phyloP scores from a whole-genome alignment of 2,888 invertebrate species.

The Clanis bilineata region DNA sequence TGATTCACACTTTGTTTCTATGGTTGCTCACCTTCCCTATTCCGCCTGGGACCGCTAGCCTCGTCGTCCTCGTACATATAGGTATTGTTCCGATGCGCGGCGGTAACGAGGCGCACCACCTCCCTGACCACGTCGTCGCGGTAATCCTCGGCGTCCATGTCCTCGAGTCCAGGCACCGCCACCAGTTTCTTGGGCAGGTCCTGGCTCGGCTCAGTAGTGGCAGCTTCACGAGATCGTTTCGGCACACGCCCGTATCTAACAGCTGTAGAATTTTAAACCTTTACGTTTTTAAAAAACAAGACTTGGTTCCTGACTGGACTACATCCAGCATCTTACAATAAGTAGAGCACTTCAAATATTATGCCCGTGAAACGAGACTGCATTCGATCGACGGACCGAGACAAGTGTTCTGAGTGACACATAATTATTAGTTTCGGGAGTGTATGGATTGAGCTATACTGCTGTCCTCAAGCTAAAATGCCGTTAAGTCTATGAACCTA shows the following conservation, averaged over 20 bases:
- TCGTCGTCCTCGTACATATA: constrained; percentile 95
- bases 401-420: too few relatives aligned
- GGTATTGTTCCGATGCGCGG: constrained; percentile 92
- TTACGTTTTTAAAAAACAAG: background rate
- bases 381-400: too few relatives aligned
- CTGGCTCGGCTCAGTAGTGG: constrained; percentile 39
- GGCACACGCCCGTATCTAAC: constrained; percentile 98
- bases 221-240: constrained; percentile 91
- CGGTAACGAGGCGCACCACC: constrained; percentile 74
- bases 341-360: too few relatives aligned
- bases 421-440: too few relatives aligned
- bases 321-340: too few relatives aligned
- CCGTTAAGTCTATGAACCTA: too few relatives aligned
- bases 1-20: too few relatives aligned
- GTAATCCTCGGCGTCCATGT: constrained; percentile 34
- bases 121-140: constrained; percentile 49
- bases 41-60: constrained; percentile 44
- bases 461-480: too few relatives aligned
- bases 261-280: constrained; percentile 79
- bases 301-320: background rate
- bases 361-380: too few relatives aligned
- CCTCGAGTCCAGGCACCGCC: constrained; percentile 32
- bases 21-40: background rate
- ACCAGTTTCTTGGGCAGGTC: constrained; percentile 39
- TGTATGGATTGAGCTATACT: too few relatives aligned